Base-by-base conservation (phyloP, 2,888 invertebrate genomes). In the Aphidius colemani region DNA sequence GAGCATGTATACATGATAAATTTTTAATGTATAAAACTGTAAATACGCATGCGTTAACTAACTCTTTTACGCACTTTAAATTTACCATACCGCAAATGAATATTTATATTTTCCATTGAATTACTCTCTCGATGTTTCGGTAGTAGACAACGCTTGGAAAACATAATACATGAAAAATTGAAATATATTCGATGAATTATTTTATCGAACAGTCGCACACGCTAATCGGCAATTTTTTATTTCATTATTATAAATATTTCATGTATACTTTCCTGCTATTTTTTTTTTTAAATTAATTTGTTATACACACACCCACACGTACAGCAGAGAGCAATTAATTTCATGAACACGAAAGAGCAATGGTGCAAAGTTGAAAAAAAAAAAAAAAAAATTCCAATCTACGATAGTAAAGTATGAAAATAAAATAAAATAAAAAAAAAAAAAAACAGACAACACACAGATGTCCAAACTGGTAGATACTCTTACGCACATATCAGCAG, bases 101-200 rank as follows among this genome's bases (percentile, higher is more conserved):
- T 82, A 82, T 82, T 82, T 81, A 82, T 82, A 81, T 78, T 81
- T 81, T 79, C 80, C 79, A 81, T 80, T 81, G 81, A 82, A 82
- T 81, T 79, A 79, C 81, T 79, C 81, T 79, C 80, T 79, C 75
- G 77, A 74, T 55, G 44, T 55, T 55, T 55, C 45, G 44, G 43
- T 44, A 55, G 40, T 40, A 46, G 45, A 39, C 48, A 46, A n/a
- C 46, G 11, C 46, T 50, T 57, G 61, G 66, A 67, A 64, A 69
- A 70, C 78, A 80, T 80, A 80, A 79, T 80, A 78, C 75, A 76
- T 76, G 75, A 77, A 78, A 79, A 79, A 80, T 80, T 80, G 80
- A 79, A 79, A 81, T 78, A 80, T 80, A 80, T 79, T 78, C 79
- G 77, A 80, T 81, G 78, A 81, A 81, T 81, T 77, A 81, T 80